Evolutionary conservation across 2,888 invertebrate genomes (phyloP).

Genomic region (Cataglyphis rosenhaueri): DNA sequence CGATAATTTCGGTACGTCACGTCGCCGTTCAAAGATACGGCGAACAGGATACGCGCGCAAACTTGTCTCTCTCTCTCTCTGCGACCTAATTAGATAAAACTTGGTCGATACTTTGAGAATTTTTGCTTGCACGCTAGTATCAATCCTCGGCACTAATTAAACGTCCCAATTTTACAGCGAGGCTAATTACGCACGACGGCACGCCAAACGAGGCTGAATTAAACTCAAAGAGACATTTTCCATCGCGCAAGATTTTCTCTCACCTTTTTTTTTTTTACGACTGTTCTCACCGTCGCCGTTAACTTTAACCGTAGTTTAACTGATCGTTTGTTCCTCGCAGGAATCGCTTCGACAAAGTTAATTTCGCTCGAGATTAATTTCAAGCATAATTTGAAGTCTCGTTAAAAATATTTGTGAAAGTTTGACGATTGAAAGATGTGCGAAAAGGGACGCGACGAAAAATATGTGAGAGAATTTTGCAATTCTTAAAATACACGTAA

Average conservation of each 20-base stretch:
- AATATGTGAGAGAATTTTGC: background rate
- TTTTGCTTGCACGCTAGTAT: slow-evolving; percentile 46
- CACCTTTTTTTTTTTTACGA: slow-evolving; percentile 42
- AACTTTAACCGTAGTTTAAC: slow-evolving; percentile 44
- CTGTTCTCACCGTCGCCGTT: slow-evolving; percentile 24
- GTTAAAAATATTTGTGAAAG: background rate
- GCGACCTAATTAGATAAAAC: slow-evolving; percentile 53
- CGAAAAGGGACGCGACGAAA: background rate
- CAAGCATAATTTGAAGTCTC: slow-evolving; percentile 24
- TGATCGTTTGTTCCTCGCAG: slow-evolving; percentile 25
- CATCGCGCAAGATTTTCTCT: slow-evolving; percentile 25
- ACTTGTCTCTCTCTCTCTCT: slow-evolving; percentile 8
- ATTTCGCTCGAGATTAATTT: slow-evolving; percentile 33
- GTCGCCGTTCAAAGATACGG: background rate
- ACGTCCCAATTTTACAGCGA: slow-evolving; percentile 41
- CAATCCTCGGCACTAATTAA: slow-evolving; percentile 55
- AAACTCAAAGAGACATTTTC: slow-evolving; percentile 13
- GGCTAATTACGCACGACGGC: slow-evolving; percentile 40
- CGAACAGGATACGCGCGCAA: background rate
- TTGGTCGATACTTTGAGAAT: slow-evolving; percentile 34
- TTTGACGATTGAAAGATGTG: background rate
- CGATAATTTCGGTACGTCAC: slow-evolving; percentile 37
- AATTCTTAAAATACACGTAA: background rate
- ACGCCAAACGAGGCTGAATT: slow-evolving; percentile 29
- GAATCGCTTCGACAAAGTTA: slow-evolving; percentile 13